A percentile compares a stretch with the other conserved stretches of the same genome.
phyloP scores from a whole-genome alignment of 2,888 invertebrate species.

The Drosophila birchii region DNA sequence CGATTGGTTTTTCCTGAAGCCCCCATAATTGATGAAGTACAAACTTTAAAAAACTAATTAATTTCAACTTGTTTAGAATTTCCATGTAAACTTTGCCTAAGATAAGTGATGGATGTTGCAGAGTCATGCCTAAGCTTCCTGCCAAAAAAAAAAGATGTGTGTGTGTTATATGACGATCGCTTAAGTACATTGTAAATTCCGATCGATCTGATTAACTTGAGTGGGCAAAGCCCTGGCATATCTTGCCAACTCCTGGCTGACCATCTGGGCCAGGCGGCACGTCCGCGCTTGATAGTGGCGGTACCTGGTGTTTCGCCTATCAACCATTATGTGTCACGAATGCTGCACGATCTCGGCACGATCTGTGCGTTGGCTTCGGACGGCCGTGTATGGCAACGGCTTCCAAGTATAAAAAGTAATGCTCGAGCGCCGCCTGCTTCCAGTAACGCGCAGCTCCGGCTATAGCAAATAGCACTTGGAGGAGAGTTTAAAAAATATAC shows the following conservation, averaged over 20 bases:
- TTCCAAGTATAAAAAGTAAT: constrained; percentile 66
- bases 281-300: constrained; percentile 12
- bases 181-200: constrained; percentile 16
- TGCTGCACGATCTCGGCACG: constrained; percentile 41
- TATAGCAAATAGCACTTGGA: constrained; percentile 24
- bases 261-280: constrained; percentile 12
- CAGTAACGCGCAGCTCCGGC: constrained; percentile 67
- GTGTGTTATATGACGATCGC: background rate
- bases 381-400: constrained; percentile 6
- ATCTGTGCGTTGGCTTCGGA: constrained; percentile 46
- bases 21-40: background rate
- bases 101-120: background rate
- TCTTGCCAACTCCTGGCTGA: constrained; percentile 8
- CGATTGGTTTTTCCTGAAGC: background rate
- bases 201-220: constrained; percentile 11
- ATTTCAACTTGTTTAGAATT: background rate
- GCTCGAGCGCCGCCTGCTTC: constrained; percentile 45
- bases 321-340: constrained; percentile 37
- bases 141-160: constrained; percentile 3
- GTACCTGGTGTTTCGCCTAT: constrained; percentile 31
- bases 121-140: constrained; percentile 8
- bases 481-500: background rate
- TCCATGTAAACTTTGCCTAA: constrained; percentile 1
- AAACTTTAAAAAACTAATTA: background rate
- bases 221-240: constrained; percentile 13